phyloP scores from a whole-genome alignment of 2,797 vertebrate genomes.

The Bradypodion pumilum region DNA sequence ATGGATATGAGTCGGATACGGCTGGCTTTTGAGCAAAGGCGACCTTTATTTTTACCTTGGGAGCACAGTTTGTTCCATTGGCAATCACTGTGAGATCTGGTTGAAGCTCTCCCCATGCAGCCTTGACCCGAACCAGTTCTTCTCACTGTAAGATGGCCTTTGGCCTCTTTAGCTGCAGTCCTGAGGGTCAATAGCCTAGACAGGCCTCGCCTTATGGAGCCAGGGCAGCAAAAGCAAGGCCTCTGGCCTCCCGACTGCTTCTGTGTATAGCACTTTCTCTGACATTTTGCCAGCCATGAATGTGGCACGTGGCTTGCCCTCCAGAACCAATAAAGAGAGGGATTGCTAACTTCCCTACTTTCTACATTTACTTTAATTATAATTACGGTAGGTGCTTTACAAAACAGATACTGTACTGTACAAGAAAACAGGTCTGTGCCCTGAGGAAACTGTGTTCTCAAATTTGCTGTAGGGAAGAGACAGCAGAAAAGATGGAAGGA shows the following conservation, averaged over 20 bases:
- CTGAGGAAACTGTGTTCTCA: neutral
- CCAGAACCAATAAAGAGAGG: neutral
- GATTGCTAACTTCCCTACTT: neutral
- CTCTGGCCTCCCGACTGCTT: neutral
- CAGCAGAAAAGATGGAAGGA: neutral
- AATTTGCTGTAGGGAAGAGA: neutral
- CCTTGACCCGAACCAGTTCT: neutral
- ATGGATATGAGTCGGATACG: too few relatives aligned
- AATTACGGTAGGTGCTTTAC: neutral
- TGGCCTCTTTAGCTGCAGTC: conserved; percentile 12
- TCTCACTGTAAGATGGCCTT: neutral
- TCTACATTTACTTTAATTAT: neutral
- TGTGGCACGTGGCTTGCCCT: neutral
- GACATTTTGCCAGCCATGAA: neutral
- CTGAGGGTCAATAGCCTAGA: conserved; percentile 21
- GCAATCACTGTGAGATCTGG: neutral
- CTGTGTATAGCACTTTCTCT: neutral
- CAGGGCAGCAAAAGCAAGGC: neutral
- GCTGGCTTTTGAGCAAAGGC: too few relatives aligned
- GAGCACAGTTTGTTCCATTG: neutral
- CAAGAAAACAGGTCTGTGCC: neutral
- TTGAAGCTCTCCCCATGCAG: neutral
- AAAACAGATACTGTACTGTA: neutral
- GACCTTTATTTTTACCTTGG: too few relatives aligned
- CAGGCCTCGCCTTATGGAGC: neutral